Percentiles rank a stretch among this genome's conserved stretches.
These are phyloP conservation scores for Gallinago jamesoni DNA, from an alignment of 2,113 vertebrate genomes.

Conservation along the genomic window DNA sequence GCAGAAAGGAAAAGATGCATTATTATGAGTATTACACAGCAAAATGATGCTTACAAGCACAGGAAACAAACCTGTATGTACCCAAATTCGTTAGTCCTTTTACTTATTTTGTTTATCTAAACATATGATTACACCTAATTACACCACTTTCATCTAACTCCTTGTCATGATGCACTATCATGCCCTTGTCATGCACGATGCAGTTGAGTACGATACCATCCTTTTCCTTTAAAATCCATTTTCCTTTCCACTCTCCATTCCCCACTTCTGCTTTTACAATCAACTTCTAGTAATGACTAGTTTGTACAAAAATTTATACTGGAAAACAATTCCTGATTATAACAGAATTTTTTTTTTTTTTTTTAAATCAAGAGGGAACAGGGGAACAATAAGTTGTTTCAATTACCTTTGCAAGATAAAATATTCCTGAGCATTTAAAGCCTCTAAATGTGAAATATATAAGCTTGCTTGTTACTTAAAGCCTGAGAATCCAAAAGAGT, in stretches of 20 bases:
- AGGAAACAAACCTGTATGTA: background rate
- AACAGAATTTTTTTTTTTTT: background rate
- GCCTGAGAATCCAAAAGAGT: background rate
- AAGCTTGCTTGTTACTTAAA: background rate
- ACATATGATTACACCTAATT: slow-evolving; percentile 5
- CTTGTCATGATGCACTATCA: background rate
- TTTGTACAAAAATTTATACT: background rate
- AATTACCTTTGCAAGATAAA: background rate
- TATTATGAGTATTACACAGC: background rate
- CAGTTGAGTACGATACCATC: background rate
- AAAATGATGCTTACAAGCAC: background rate
- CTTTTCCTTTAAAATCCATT: background rate
- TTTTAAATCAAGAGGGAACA: background rate
- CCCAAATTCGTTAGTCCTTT: slow-evolving; percentile 1
- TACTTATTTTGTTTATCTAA: background rate
- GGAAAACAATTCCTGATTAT: background rate
- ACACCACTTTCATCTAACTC: background rate
- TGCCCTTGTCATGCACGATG: background rate
- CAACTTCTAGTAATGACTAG: background rate
- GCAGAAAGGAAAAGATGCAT: background rate
- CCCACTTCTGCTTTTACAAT: background rate
- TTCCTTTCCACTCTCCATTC: background rate
- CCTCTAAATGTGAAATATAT: background rate
- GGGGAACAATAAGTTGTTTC: background rate
- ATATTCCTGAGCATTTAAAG: background rate